phyloP scores from a whole-genome alignment of 2,113 vertebrate genomes.

The Mormyrus iriodes region DNA sequence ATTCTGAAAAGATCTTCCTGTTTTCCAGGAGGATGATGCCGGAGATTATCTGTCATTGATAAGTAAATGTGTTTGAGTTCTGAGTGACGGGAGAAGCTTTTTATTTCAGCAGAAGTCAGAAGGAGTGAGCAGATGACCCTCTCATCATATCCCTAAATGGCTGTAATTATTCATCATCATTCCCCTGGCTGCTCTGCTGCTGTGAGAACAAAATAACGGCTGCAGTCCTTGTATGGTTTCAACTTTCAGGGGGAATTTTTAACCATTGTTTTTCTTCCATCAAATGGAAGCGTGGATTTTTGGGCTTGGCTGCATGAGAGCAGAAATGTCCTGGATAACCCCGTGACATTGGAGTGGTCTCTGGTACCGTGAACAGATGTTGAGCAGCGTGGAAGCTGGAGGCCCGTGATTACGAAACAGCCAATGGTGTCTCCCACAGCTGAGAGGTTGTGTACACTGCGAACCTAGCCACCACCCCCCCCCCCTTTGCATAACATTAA shows the following conservation, averaged over 20 bases:
- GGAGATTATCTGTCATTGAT: background rate
- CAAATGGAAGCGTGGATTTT: background rate
- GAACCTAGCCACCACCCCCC: background rate
- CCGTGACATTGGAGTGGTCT: background rate
- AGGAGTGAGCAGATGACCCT: background rate
- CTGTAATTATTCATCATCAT: background rate
- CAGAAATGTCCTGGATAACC: background rate
- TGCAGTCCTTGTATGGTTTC: background rate
- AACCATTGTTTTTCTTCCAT: background rate
- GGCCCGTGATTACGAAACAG: background rate
- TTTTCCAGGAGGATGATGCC: background rate
- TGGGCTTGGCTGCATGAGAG: background rate
- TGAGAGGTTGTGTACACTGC: background rate
- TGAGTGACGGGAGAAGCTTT: background rate
- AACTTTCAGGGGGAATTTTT: background rate
- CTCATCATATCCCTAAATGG: background rate
- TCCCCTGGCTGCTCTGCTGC: background rate
- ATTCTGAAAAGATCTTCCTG: background rate
- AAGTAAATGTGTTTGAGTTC: background rate
- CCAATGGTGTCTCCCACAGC: background rate
- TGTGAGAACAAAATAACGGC: background rate
- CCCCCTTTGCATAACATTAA: background rate
- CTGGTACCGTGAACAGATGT: background rate
- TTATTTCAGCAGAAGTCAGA: background rate
- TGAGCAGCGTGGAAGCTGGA: background rate